These are phyloP conservation scores for Eupleurogrammus muticus DNA, from an alignment of 2,797 vertebrate genomes.

Conservation along the genomic window DNA sequence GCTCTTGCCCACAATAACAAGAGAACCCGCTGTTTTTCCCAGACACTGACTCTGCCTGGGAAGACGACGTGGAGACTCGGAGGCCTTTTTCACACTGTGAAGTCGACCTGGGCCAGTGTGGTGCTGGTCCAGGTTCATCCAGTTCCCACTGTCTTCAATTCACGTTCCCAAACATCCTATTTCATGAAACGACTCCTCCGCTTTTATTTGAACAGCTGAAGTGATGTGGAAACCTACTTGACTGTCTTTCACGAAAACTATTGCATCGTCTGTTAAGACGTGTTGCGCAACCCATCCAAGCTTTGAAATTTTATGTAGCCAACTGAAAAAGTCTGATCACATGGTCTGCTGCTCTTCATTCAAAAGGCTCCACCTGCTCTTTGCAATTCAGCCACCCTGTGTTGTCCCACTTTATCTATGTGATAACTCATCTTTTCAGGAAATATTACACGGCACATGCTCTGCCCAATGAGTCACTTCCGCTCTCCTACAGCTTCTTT, in stretches of 20 bases:
- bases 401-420: background rate
- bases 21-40: conserved; percentile 69
- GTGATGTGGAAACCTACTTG: conserved; percentile 8
- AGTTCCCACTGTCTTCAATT: conserved; percentile 65
- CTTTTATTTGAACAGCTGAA: conserved; percentile 53
- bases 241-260: background rate
- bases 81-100: conserved; percentile 52
- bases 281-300: background rate
- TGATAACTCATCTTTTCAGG: conserved; percentile 31
- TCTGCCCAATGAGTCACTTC: conserved; percentile 37
- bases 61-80: conserved; percentile 9
- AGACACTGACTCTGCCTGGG: conserved; percentile 56
- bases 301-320: conserved; percentile 7
- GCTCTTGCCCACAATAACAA: conserved; percentile 60
- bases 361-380: conserved; percentile 2
- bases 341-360: background rate
- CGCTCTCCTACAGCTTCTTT: conserved; percentile 13
- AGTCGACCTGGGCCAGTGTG: conserved; percentile 54
- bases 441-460: conserved; percentile 29
- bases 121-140: conserved; percentile 61
- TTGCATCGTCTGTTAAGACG: background rate
- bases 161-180: conserved; percentile 44
- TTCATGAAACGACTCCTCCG: conserved; percentile 4
- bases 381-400: background rate
- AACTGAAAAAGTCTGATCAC: background rate